Evolutionary conservation across 2,888 invertebrate genomes (phyloP).

Genomic region (Subacronicta megacephala): DNA sequence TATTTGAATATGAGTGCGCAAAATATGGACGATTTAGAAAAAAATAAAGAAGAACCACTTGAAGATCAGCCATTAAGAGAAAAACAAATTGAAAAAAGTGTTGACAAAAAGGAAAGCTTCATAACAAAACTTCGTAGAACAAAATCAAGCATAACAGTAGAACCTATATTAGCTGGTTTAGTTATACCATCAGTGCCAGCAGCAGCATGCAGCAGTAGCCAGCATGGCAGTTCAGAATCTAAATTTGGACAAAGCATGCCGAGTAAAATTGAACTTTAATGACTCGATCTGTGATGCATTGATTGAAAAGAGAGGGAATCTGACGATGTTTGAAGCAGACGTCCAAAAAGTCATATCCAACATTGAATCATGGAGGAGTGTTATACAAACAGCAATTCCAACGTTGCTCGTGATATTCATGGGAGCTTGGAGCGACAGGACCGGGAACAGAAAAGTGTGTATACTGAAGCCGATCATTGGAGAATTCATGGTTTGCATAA

Average conservation of each 20-base stretch:
- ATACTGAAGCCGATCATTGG: conserved; percentile 89
- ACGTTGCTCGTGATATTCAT: conserved; percentile 88
- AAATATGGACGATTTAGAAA: conserved; percentile 67
- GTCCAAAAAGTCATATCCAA: conserved; percentile 88
- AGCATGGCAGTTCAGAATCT: conserved; percentile 91
- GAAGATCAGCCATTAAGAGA: conserved; percentile 75
- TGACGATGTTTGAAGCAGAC: conserved; percentile 90
- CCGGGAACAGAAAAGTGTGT: conserved; percentile 88
- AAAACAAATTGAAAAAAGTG: conserved; percentile 51
- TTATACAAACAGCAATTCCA: conserved; percentile 89
- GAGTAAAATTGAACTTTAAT: conserved; percentile 73
- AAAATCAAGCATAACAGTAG: conserved; percentile 91
- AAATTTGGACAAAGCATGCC: conserved; percentile 82
- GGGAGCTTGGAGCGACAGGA: conserved; percentile 91
- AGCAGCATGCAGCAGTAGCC: no score
- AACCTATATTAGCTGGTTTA: conserved; percentile 92
- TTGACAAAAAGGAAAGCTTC: conserved; percentile 79
- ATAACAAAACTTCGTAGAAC: conserved; percentile 87
- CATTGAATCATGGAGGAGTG: conserved; percentile 89
- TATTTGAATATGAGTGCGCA: no score
- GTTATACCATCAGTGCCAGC: conserved; percentile 91
- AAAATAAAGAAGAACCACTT: conserved; percentile 41
- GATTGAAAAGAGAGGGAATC: conserved; percentile 82
- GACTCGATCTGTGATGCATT: conserved; percentile 78
- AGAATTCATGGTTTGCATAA: conserved; percentile 83